phyloP scores from a whole-genome alignment of 2,888 invertebrate genomes.

The Hydropsyche betteni region DNA sequence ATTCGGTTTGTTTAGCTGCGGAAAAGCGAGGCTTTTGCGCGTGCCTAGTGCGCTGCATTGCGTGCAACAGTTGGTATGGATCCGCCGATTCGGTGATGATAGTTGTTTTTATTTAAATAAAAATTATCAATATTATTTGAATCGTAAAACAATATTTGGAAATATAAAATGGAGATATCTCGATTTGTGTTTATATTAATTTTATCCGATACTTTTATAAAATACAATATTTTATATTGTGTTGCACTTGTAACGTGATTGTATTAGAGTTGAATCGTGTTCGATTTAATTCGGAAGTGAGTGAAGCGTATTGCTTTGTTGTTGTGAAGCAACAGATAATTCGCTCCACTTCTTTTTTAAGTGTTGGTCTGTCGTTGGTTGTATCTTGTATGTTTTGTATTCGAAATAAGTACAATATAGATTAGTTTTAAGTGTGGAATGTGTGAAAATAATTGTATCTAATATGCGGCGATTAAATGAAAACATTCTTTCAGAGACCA shows the following conservation, averaged over 20 bases:
- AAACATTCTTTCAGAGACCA: too few relatives aligned
- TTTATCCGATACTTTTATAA: background rate
- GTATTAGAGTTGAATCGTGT: background rate
- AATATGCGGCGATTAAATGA: too few relatives aligned
- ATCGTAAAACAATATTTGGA: background rate
- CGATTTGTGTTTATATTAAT: background rate
- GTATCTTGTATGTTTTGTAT: too few relatives aligned
- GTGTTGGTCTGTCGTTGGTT: background rate
- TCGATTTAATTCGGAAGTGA: background rate
- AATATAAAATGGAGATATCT: background rate
- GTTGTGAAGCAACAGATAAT: conserved; percentile 10
- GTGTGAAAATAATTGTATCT: too few relatives aligned
- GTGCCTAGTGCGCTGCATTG: conserved; percentile 17
- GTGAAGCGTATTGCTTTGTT: background rate
- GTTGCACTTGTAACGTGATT: too few relatives aligned
- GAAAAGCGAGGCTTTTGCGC: background rate
- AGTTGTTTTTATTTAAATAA: background rate
- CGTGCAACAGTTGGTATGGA: conserved; percentile 27
- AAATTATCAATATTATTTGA: background rate
- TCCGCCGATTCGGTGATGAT: background rate
- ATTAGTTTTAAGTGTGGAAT: too few relatives aligned
- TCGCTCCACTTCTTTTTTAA: background rate
- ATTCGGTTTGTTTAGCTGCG: background rate
- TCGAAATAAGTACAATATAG: too few relatives aligned
- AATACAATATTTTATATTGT: too few relatives aligned